Evolutionary conservation across 2,888 invertebrate species (phyloP), one percentile per base, ranked within the genome.

Genomic region (Sussaba pulchella): DNA sequence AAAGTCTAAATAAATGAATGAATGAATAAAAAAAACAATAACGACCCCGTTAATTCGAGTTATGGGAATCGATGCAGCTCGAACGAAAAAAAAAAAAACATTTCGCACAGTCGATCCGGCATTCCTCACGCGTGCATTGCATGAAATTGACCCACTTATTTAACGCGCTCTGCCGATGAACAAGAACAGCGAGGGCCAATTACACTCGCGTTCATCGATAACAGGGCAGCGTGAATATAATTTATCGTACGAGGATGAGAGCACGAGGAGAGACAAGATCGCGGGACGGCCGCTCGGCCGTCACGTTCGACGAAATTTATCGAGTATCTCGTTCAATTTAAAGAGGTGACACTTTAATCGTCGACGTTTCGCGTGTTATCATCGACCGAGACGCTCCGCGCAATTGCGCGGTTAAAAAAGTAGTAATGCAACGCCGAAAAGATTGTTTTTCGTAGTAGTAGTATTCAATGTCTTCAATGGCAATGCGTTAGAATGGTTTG

Each of bases 91-190:
- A 79, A 67, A 59, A 52, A 72, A 72, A 41, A 19, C 45, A 59
- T 59, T 19, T 24, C 45, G 6, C 31, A 31, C 2, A 31, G 6
- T 17, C 14, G 31, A 10, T 19, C 9, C 41, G 54, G 8, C 17
- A 59, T 36, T 45, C 63, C 17, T n/a, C 10, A 12, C 41, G 39
- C n/a, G 41, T 14, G 54, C 8, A 57, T 63, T 76, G 67, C 67
- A 81, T 73, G 41, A 69, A 69, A 77, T 81, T 81, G 76, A 73
- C 81, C 81, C 81, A 81, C 72, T 81, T 81, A 47, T 31, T 31
- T 6, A 6, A 31, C 41, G 50, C 31, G 73, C 45, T 41, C 67
- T 61, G 71, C 39, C 45, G 57, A 80, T 50, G 47, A 67, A 70
- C 52, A 71, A 71, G 47, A 75, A 67, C 59, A 72, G 14, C 21